phyloP scores from a whole-genome alignment of 2,888 invertebrate species.

The Drosophila ochracea region DNA sequence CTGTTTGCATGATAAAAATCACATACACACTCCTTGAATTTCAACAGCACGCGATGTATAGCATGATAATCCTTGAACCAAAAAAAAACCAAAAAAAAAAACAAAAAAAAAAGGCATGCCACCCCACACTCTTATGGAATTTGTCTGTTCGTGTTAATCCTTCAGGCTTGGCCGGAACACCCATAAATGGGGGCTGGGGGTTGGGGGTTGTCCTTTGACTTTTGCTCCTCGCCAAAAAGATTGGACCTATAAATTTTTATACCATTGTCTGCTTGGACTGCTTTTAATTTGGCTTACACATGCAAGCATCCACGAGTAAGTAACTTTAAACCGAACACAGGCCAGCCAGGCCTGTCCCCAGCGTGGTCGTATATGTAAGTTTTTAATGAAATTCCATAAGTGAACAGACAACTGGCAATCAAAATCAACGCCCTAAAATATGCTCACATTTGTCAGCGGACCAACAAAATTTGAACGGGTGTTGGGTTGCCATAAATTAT shows the following conservation, averaged over 20 bases:
- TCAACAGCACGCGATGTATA: constrained; percentile 83
- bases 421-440: constrained; percentile 61
- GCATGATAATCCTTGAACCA: constrained; percentile 82
- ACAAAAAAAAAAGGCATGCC: neutral
- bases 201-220: constrained; percentile 61
- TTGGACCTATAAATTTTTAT: constrained; percentile 72
- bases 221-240: constrained; percentile 58
- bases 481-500: constrained; percentile 48
- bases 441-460: constrained; percentile 60
- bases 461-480: constrained; percentile 33
- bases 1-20: constrained; percentile 85
- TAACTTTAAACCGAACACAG: constrained; percentile 41
- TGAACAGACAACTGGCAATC: constrained; percentile 64
- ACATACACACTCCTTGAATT: constrained; percentile 85
- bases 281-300: constrained; percentile 70
- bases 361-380: constrained; percentile 20
- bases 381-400: constrained; percentile 75
- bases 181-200: constrained; percentile 29
- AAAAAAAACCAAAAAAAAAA: constrained; percentile 26
- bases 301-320: constrained; percentile 52
- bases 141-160: constrained; percentile 59
- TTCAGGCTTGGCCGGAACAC: constrained; percentile 35
- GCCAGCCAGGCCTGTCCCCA: neutral
- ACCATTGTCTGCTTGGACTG: constrained; percentile 51
- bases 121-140: constrained; percentile 28